Base-by-base conservation (phyloP, 2,797 vertebrate species). In the Clarias laeviceps region DNA sequence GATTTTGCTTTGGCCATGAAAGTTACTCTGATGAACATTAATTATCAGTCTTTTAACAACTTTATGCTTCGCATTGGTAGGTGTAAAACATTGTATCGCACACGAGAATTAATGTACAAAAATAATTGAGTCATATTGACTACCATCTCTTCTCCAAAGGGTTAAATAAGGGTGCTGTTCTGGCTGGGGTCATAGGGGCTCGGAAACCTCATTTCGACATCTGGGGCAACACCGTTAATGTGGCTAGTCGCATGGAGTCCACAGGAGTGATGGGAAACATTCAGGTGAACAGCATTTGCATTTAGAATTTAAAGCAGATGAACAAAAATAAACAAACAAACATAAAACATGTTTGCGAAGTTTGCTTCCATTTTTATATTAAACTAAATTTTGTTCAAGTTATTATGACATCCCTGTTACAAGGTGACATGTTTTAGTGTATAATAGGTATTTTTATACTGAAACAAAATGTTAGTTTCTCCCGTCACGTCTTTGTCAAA, bases 31-130 rank as follows among this genome's bases (percentile, higher is more conserved):
- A 98, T 98, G 92, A 98, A 99, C 93, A 99, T 99, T 93, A 99
- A 99, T 93, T 98, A 98, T 89, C 98, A 99, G 91, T 99, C 98
- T 17, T 99, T 99, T 94, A 99, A 99, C 92, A 99, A 98, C 95
- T 99, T 99, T 94, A 99, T 98, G 98, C 94, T 99, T n/a, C 96
- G 98, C 57, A 99, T 99, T 14, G 98, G 98, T 97, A 91, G 90
- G 96, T 92, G 17, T 5, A 24, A 50, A 61, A 40, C 34, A 27
- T 4, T 0, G 12, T 24, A 29, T 32, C 15, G 22, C 45, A 50
- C 7, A 9, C 7, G 37, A 78, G 20, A 12, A 20, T 2, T 24
- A 9, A 84, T 61, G 29, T 59, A 27, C 17, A 34, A 29, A 2
- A 5, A 45, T 78, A 62, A 27, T 22, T n/a, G 22, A 50, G 9